Evolutionary conservation across 2,797 vertebrate species (phyloP).

Genomic region (Glyptemys insculpta): DNA sequence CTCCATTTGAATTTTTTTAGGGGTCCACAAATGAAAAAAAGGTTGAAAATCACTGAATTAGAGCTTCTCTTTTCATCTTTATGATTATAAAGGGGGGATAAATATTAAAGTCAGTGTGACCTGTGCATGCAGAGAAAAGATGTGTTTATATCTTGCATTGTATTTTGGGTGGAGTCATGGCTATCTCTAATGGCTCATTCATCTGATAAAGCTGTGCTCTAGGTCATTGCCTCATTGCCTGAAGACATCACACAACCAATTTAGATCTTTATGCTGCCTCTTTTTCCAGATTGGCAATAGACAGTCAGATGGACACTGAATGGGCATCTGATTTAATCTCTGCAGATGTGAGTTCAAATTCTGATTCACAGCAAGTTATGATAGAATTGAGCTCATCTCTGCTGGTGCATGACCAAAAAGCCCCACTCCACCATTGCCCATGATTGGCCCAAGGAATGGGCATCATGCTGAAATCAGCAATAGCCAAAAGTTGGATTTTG

Average conservation of each 20-base stretch:
- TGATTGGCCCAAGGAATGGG: neutral
- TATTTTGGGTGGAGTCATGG: neutral
- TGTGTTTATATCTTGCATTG: neutral
- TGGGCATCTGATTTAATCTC: neutral
- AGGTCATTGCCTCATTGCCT: neutral
- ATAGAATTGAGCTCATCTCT: neutral
- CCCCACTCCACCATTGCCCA: neutral
- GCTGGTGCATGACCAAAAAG: neutral
- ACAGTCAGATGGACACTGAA: neutral
- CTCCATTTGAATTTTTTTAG: too few relatives aligned
- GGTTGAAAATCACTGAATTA: too few relatives aligned
- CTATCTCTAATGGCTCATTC: neutral
- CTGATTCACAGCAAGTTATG: neutral
- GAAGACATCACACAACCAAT: neutral
- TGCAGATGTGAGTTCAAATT: neutral
- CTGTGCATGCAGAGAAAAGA: neutral
- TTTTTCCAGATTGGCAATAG: neutral
- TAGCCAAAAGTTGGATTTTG: neutral
- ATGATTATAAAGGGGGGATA: neutral
- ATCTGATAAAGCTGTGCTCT: neutral
- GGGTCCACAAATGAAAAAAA: too few relatives aligned
- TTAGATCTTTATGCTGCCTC: neutral
- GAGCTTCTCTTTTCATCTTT: conserved; percentile 19
- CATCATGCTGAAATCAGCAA: neutral
- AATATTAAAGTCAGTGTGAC: conserved; percentile 10